Evolutionary conservation across 2,797 vertebrate species (phyloP), one percentile per base, ranked within the genome.

Genomic region (Siniperca undulata): DNA sequence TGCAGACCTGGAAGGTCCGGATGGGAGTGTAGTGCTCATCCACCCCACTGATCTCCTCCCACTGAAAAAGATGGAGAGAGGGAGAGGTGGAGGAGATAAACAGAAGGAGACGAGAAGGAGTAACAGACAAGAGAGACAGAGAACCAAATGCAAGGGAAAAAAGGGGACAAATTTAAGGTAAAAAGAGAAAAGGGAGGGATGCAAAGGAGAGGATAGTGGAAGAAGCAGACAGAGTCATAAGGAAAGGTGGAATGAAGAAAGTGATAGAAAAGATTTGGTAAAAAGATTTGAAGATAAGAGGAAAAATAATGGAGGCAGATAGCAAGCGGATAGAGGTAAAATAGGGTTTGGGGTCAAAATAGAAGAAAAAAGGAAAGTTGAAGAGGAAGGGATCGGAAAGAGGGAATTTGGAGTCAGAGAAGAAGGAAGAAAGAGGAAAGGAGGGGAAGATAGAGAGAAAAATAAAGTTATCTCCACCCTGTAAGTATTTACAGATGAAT

Each of bases 11-110:
- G 93, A 99, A 99, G 74, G 98, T 99, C 91, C 98, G 96, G 94
- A 99, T 99, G 0, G 98, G 98, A 61, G 98, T 99, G 91, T 99
- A 99, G 88, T 99, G 97, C 85, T 99, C 98, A 82, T 99, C 98
- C 78, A 99, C 98, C 52, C 98, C 98, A 58, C 98, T 99, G 88
- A 99, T 99, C 94, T 99, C 98, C 95, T 99, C 98, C 98, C 98
- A 99, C 98, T 99, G 92, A 77, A 88, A 92, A 42, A 85, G 70
- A 84, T 20, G 40, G 62, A 85, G 71, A 85, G 50, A 70, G 74
- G 70, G 71, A 78, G 73, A 84, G 81, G 80, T 77, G 87, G 80
- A 85, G 64, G 77, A 81, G 61, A 86, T 81, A 85, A 72, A 88
- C n/a, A 56, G 80, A 86, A 71, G 72, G 58, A 84, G 75, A 83